Base-by-base conservation (phyloP, 2,113 vertebrate species). In the Pholis gunnellus region DNA sequence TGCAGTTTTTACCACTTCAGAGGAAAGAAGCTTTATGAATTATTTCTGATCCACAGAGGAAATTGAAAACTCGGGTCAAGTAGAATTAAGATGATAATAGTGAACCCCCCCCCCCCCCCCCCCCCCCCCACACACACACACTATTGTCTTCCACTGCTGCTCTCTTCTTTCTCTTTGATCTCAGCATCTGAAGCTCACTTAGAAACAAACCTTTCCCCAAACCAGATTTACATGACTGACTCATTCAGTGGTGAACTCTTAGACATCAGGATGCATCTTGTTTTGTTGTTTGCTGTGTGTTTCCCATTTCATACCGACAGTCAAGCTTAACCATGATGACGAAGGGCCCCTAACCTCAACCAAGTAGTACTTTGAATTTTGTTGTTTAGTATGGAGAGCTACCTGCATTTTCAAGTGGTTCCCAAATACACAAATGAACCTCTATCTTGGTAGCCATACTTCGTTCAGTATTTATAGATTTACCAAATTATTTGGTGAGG, bases 11-110 rank as follows among this genome's bases (percentile, higher is more conserved):
- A 60, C 57, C 46, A 73, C 50, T 71, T 82, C 67, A 74, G 48
- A 80, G 50, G 56, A 65, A 66, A 78, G 40, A 77, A 46, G 75
- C n/a, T 38, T 68, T 42, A 75, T 84, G 57, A 87, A 88, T 90
- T 87, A 91, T 89, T 82, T 40, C 69, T 75, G 42, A 8, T 72
- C 70, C 68, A 54, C 64, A 29, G 61, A 18, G 38, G 61, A 88
- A 91, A 88, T 85, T 13, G 40, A 66, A 63, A 76, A 74, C 57
- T 83, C 63, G 31, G 76, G 85, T 93, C 79, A 85, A 77, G 76
- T 78, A 61, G 74, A 89, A 88, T 44, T 61, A 77, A 86, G 22
- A 57, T 74, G 68, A 69, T 82, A 56, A 72, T 66, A 59, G 57
- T 27, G 48, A 82, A 77, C 42, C 67, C 22, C 4, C 3, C 9